These are phyloP conservation scores for Saimiri boliviensis DNA, from an alignment of 2,113 vertebrate genomes.

Conservation along the genomic window DNA sequence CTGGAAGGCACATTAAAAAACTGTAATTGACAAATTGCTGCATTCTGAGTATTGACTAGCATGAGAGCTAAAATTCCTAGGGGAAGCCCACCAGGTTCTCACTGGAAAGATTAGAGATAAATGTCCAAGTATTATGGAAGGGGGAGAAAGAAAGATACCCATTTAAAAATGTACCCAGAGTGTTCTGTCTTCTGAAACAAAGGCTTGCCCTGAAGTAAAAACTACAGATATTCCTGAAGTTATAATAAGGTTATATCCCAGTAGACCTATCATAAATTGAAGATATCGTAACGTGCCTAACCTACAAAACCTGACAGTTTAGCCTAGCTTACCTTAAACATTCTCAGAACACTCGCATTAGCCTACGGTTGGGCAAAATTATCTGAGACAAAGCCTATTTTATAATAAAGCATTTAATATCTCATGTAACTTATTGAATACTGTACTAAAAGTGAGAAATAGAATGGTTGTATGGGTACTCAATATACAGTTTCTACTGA, in stretches of 20 bases:
- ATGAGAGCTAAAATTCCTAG: not conserved
- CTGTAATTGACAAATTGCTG: not conserved
- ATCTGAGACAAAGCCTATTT: not conserved
- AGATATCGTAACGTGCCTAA: not conserved
- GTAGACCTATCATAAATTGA: not conserved
- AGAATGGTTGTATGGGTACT: not conserved
- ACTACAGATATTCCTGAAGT: not conserved
- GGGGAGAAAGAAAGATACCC: not conserved
- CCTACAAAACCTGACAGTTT: not conserved
- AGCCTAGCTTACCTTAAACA: not conserved
- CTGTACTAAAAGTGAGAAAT: not conserved
- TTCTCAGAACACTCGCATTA: not conserved
- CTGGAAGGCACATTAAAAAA: not conserved
- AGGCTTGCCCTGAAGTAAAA: not conserved
- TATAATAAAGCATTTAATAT: not conserved
- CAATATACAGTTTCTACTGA: not conserved
- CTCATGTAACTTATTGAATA: not conserved
- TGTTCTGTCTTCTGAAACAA: not conserved
- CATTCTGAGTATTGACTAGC: not conserved
- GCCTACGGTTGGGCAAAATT: not conserved
- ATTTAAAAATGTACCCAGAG: not conserved
- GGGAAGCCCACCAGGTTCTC: not conserved
- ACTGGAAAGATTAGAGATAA: not conserved
- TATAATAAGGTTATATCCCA: not conserved
- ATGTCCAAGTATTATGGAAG: not conserved